These are phyloP conservation scores for Melanophora roralis DNA, from an alignment of 2,888 invertebrate genomes.

Conservation along the genomic window DNA sequence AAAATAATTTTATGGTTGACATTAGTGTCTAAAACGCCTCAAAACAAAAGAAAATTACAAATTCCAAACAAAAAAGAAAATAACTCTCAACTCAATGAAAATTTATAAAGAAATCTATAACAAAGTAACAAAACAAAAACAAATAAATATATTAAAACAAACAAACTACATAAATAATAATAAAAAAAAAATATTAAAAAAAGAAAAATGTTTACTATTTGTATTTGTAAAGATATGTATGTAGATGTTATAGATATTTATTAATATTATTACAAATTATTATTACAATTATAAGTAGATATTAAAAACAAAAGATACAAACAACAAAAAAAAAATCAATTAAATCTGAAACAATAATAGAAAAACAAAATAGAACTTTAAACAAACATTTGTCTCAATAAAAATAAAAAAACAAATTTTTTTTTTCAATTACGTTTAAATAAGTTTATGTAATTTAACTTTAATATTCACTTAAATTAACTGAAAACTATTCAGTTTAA, in stretches of 20 bases:
- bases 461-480: too few species aligned
- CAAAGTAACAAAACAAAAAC: too few species aligned
- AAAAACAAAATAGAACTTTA: background rate
- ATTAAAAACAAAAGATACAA: conserved; percentile 31
- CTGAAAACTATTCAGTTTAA: too few species aligned
- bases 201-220: conserved; percentile 52
- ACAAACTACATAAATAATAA: too few species aligned
- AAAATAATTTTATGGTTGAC: conserved; percentile 56
- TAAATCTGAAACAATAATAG: background rate
- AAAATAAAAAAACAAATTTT: background rate
- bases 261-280: conserved; percentile 52
- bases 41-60: conserved; percentile 30
- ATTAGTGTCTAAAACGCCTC: conserved; percentile 52
- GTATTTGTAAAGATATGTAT: conserved; percentile 62
- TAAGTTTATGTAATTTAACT: too few species aligned
- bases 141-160: too few species aligned
- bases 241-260: conserved; percentile 62
- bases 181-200: conserved; percentile 13
- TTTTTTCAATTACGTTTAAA: too few species aligned
- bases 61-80: conserved; percentile 17
- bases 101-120: too few species aligned
- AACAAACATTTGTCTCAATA: background rate
- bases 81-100: too few species aligned
- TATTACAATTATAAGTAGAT: conserved; percentile 57
- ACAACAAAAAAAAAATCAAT: background rate